Conservation (phyloP, 2,113 vertebrate species). For the Megaleporinus macrocephalus region DNA sequence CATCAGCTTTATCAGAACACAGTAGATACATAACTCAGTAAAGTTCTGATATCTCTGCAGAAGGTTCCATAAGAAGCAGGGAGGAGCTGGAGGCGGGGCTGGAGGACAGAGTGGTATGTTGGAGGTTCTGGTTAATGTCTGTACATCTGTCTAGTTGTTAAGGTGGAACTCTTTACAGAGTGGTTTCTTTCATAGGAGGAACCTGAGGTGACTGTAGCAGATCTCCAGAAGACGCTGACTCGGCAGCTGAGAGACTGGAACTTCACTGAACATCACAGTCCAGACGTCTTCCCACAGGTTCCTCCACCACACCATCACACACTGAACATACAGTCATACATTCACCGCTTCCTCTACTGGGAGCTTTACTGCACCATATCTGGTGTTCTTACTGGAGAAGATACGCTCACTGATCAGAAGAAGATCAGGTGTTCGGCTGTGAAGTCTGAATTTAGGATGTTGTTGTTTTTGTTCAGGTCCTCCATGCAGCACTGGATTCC, state of each 20-base stretch:
- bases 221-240: constrained; percentile 78
- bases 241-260: constrained; percentile 84
- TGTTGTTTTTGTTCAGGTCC: constrained; percentile 76
- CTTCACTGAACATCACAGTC: constrained; percentile 83
- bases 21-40: too few relatives aligned
- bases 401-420: too few relatives aligned
- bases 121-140: too few relatives aligned
- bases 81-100: not conserved
- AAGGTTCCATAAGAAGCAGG: not conserved
- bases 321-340: too few relatives aligned
- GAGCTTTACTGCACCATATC: too few relatives aligned
- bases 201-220: constrained; percentile 64
- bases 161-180: not conserved
- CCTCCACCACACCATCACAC: too few relatives aligned
- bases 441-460: not conserved
- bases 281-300: constrained; percentile 86
- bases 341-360: too few relatives aligned
- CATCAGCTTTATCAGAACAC: too few relatives aligned
- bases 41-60: not conserved
- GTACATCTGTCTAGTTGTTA: too few relatives aligned
- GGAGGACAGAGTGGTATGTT: not conserved
- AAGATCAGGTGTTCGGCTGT: too few relatives aligned
- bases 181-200: constrained; percentile 12
- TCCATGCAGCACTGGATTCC: constrained; percentile 79
- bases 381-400: too few relatives aligned